Evolutionary conservation across 2,888 invertebrate species (phyloP), one percentile per base, ranked within the genome.

Genomic region (Cheilosia variabilis): DNA sequence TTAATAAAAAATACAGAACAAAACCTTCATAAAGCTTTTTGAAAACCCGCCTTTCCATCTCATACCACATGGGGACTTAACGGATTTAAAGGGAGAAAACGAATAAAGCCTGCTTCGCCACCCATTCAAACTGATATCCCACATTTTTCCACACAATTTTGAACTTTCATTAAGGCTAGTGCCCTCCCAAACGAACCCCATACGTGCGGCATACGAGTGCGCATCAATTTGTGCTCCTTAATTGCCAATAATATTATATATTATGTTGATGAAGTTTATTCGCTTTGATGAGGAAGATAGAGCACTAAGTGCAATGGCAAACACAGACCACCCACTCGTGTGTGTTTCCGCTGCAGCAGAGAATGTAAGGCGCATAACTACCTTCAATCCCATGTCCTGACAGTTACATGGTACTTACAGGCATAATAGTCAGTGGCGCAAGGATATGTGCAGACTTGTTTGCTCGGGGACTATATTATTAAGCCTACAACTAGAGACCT

Each of bases 221-320:
- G 24, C 52, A 24, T 15, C 24, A 52, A 52, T 19, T 24, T 52
- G 6, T 24, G 52, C 24, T 52, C 15, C 24, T 27, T 52, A n/a
- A 52, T 24, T 52, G 15, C 52, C 52, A 52, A 52, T 52, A 52
- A 27, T 24, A 52, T 52, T 52, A 15, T 52, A 47, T 55, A 47
- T 55, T 37, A 37, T 37, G 37, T 63, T 17, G 63, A 63, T 63
- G 24, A 45, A 63, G 47, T 47, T 45, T 63, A 63, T 63, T 63
- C 17, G 43, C 45, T 27, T 45, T 63, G 24, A 63, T 63, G 31
- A 63, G 9, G 63, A 27, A n/a, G 57, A 58, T 58, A 34, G 57
- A 58, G 37, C 43, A 45, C 45, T 63, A 47, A 45, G 45, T 63
- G 45, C 63, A 63, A 17, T 45, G n/a, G 45, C 17, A 63, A 37